Evolutionary conservation across 2,113 vertebrate species (phyloP).

Genomic region (Notechis scutatus): DNA sequence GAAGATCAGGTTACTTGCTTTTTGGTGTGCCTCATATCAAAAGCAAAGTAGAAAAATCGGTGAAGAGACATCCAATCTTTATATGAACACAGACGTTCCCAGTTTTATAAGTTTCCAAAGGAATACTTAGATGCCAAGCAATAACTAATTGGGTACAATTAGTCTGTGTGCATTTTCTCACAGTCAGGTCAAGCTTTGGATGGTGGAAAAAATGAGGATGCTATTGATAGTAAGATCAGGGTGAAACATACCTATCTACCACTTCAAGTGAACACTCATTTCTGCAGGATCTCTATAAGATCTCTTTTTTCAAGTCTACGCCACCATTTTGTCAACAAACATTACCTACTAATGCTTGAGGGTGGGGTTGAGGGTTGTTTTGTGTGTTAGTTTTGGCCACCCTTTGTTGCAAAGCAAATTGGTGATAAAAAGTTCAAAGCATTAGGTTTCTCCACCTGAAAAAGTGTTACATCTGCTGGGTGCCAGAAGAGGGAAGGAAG

Average conservation of each 20-base stretch:
- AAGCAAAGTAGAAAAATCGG: slow-evolving; percentile 79
- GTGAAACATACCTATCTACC: not conserved
- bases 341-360: not conserved
- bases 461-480: slow-evolving; percentile 4
- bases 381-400: not conserved
- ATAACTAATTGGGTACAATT: not conserved
- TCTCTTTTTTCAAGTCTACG: not conserved
- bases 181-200: not conserved
- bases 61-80: slow-evolving; percentile 70
- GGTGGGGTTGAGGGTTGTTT: slow-evolving; percentile 7
- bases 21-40: slow-evolving; percentile 72
- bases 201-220: not conserved
- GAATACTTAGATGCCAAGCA: slow-evolving; percentile 62
- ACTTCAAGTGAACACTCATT: not conserved
- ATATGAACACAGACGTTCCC: slow-evolving; percentile 65
- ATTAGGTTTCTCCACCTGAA: not conserved
- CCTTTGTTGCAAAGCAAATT: not conserved
- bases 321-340: not conserved
- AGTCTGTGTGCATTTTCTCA: slow-evolving; percentile 35
- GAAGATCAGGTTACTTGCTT: slow-evolving; percentile 84
- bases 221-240: not conserved
- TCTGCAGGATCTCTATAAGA: not conserved
- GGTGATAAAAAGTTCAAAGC: not conserved
- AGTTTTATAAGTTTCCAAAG: slow-evolving; percentile 61
- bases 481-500: slow-evolving; percentile 14